phyloP scores from a whole-genome alignment of 2,113 vertebrate species.

The Tragulus kanchil region DNA sequence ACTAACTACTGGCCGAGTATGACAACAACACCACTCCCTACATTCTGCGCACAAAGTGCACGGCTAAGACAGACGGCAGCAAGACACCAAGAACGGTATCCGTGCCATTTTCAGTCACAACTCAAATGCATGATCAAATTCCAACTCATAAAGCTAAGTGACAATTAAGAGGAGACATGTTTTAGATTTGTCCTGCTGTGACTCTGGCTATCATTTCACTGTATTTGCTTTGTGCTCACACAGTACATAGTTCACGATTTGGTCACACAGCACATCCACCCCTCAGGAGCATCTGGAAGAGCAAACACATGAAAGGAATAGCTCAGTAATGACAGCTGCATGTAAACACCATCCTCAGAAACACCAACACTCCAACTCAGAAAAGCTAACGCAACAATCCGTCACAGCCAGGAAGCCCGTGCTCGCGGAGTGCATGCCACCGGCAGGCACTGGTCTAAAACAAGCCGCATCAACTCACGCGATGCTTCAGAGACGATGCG shows the following conservation, averaged over 20 bases:
- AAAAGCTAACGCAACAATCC: background rate
- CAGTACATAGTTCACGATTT: background rate
- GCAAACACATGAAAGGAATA: background rate
- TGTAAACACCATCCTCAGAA: background rate
- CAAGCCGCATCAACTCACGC: no score
- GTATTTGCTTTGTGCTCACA: background rate
- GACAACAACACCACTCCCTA: background rate
- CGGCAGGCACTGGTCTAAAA: background rate
- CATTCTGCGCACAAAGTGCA: background rate
- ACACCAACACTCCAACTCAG: no score
- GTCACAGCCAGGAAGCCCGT: accelerated
- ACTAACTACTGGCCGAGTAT: background rate
- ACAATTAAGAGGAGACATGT: background rate
- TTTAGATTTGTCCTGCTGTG: background rate
- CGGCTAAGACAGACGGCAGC: no score
- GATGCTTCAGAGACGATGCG: no score
- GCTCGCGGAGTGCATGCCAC: accelerated
- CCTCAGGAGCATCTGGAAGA: background rate
- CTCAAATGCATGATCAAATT: background rate
- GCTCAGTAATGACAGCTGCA: background rate
- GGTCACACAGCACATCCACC: background rate
- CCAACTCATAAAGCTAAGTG: background rate
- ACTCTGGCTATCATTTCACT: background rate
- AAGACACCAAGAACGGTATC: background rate
- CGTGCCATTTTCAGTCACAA: background rate